Base-by-base conservation (phyloP, 2,797 vertebrate species). In the Sylvia borin region DNA sequence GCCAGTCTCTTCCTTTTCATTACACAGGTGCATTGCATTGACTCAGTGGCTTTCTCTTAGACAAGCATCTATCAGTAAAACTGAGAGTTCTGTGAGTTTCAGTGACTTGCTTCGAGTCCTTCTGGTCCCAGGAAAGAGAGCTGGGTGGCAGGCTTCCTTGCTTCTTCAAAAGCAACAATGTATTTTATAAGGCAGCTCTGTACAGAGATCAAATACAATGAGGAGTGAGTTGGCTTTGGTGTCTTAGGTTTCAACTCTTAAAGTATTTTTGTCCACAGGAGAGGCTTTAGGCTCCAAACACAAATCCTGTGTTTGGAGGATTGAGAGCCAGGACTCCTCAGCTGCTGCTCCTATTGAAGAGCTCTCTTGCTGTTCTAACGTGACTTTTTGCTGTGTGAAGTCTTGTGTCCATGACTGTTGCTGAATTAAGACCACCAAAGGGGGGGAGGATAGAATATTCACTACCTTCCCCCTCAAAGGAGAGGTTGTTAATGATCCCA, bases 401-500 rank as follows among this genome's bases (percentile, higher is more conserved):
- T 51, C 29, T 57, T 10, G 3, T 0, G 5, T 25, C 18, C 1
- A 0, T 32, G 43, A 27, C 55, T 66, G 31, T 34, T 10, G 14
- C 64, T 54, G 51, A 71, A 43, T 60, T 38, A 38, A 89, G 54
- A 31, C 74, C n/a, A 9, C 64, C 42, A 53, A 53, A 83, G 66
- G 31, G 45, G 18, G 6, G 24, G 27, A 36, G 62, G 34, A 50
- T 81, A 29, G 24, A 77, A 24, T 62, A 70, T 42, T 43, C 16
- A 11, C 18, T 13, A 13, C 10, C 40, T 14, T 40, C 40, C 14
- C 38, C 16, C 10, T 8, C 43, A 45, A 38, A 45, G 2, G 11
- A 8, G 10, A 11, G 14, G 14, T 24, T 32, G 38, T 92, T 64
- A 57, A 76, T 53, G 83, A 79, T 64, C 78, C 57, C 34, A 61